Evolutionary conservation across 2,113 vertebrate species (phyloP), one percentile per base, ranked within the genome.

Genomic region (Chunga burmeisteri): DNA sequence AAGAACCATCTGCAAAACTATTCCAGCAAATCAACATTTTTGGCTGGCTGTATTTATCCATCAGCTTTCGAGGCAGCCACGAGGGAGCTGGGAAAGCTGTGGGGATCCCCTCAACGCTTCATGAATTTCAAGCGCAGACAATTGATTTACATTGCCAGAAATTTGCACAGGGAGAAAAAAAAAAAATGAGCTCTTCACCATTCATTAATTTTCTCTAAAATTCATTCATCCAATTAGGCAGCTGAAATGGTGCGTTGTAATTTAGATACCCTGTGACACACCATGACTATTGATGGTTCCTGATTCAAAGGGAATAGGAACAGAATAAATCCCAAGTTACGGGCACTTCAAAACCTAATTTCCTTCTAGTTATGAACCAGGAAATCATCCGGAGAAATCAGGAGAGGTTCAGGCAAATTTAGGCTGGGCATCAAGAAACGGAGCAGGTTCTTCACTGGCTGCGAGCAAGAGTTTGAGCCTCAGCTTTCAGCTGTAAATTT

Each of bases 141-240:
- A 96, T 94, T 88, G 96, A 96, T 95, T 96, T 90, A 9, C 81
- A 82, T 56, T 1, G 5, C 53, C 81, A 59, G 79, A n/a, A 88
- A 94, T 96, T 58, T 92, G 90, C 85, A 90, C 13, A 5, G 73
- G 77, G 71, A 34, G 40, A 55, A 22, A 9, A 40, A 47, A 70
- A 11, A 50, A 80, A 85, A 58, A 47, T 0, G 27, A 73, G 55
- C 85, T 93, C 85, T 96, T 96, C 88, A 90, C 82, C 96, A 93
- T 93, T 96, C 96, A 95, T 97, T 96, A 95, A 86, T 96, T 96
- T 81, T 61, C 58, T 96, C 92, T 71, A 73, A 77, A 96, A 96
- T 94, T 95, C 96, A 92, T 92, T 95, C 96, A 96, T 90, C 81
- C 92, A 94, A 95, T 95, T 94, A 95, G 75, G 96, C 88, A 96